Evolutionary conservation across 1,140 invertebrate species (phyloP), one percentile per base, ranked within the genome.

Genomic region (Halictus rubicundus): DNA sequence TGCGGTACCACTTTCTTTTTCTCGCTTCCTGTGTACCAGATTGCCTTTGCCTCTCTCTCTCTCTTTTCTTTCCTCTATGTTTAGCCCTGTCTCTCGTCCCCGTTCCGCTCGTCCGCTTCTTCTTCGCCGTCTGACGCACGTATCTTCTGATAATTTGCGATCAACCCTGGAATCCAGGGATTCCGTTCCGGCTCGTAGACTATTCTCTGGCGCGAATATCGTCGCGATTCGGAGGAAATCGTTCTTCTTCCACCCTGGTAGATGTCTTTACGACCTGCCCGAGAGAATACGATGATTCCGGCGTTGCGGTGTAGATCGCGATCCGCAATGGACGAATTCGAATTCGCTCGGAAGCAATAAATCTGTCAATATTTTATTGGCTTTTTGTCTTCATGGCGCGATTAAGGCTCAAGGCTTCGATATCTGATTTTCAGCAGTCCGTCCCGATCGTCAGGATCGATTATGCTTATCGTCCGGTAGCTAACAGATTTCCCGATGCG

Each of bases 171-270:
- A 85, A 78, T 84, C 74, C 85, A 68, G 77, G 78, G 80, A 88
- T 88, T 87, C 86, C 86, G 85, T 88, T 88, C 81, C 86, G 81
- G 80, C 68, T 78, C 68, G 82, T 57, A 42, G 72, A 72, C 57
- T 69, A 27, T 46, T 46, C 42, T 9, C 42, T 12, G 42, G 32
- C 39, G 71, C 39, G 71, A 72, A 82, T 57, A 70, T 82, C 71
- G 5, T 25, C 71, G 61, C 68, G 23, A n/a, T 52, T 32, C 66
- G 21, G 9, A 27, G 32, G 68, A 54, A 72, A 72, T 64, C 32
- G 37, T 72, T 57, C 69, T 54, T 54, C 59, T 27, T 60, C 21
- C 16, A 32, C 2, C 27, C 1, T 0, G 59, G 16, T 2, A 52
- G n/a, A 42, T 61, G 64, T 71, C 60, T 71, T 71, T 57, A 57